Percentiles rank a stretch among this genome's conserved stretches.
These are phyloP conservation scores for Crocodylus rhombifer DNA, from an alignment of 2,797 vertebrate species.

Conservation along the genomic window DNA sequence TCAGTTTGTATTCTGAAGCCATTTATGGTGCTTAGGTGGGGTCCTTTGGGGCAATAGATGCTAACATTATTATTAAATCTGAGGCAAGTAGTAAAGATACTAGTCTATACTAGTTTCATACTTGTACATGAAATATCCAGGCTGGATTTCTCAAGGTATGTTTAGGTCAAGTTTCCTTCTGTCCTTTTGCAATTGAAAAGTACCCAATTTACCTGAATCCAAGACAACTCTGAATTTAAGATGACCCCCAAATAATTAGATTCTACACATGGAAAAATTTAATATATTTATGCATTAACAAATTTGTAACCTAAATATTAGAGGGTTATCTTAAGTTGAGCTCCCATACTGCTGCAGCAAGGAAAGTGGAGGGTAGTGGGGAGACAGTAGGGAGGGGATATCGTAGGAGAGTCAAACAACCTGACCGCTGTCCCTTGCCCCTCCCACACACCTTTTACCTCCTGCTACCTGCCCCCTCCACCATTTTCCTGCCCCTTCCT, in stretches of 20 bases:
- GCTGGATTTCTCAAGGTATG: not conserved
- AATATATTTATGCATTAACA: too few species aligned
- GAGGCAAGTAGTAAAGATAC: not conserved
- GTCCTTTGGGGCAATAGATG: not conserved
- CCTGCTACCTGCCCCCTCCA: too few species aligned
- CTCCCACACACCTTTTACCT: too few species aligned
- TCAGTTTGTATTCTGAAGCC: fast-evolving
- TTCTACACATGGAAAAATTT: too few species aligned
- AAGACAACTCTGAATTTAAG: too few species aligned
- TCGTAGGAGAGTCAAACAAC: too few species aligned
- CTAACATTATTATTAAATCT: fast-evolving
- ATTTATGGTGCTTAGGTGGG: fast-evolving
- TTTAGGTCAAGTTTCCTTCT: not conserved
- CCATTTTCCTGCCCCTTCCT: too few species aligned
- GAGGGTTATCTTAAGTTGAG: not conserved
- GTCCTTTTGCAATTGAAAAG: not conserved
- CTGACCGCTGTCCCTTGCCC: too few species aligned
- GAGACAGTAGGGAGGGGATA: too few species aligned
- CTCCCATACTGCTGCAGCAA: not conserved
- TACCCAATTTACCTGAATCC: too few species aligned
- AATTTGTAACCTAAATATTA: not conserved
- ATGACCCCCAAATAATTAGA: too few species aligned
- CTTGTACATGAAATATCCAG: fast-evolving
- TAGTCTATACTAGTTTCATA: fast-evolving
- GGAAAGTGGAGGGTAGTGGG: too few species aligned